Percentiles rank a stretch among this genome's conserved stretches.
These are phyloP conservation scores for Charadrius vociferus DNA, from an alignment of 2,113 vertebrate genomes.

Conservation along the genomic window DNA sequence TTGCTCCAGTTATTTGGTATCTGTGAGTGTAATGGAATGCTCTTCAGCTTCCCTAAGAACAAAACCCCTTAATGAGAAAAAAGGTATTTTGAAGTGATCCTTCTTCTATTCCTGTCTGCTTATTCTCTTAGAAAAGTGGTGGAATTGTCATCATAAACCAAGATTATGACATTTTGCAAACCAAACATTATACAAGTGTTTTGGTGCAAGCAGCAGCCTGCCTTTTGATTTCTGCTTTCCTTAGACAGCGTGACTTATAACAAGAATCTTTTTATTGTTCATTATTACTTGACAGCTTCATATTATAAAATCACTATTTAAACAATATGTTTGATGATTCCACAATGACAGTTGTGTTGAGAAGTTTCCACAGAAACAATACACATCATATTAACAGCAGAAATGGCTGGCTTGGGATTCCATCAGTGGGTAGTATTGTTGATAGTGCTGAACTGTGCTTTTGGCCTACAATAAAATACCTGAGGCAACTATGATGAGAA, in stretches of 20 bases:
- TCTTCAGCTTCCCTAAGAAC: neutral
- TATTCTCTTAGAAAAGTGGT: neutral
- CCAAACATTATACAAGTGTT: neutral
- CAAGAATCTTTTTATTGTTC: neutral
- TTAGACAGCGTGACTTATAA: neutral
- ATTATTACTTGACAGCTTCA: neutral
- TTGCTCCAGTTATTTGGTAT: neutral
- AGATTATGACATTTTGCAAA: neutral
- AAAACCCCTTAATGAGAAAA: neutral
- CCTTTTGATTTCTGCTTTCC: neutral
- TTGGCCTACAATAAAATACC: neutral
- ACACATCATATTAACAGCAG: neutral
- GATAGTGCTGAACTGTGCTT: neutral
- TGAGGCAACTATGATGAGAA: neutral
- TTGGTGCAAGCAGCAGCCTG: neutral
- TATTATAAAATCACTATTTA: conserved; percentile 4
- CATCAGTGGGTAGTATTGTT: neutral
- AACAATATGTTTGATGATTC: neutral
- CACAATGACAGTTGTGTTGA: neutral
- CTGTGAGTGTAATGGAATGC: neutral
- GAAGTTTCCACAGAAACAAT: neutral
- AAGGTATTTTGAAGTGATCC: neutral
- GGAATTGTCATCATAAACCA: neutral
- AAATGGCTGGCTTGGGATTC: neutral
- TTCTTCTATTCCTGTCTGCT: neutral